Base-by-base conservation (phyloP, 2,113 vertebrate genomes). In the Xiphorhynchus elegans region DNA sequence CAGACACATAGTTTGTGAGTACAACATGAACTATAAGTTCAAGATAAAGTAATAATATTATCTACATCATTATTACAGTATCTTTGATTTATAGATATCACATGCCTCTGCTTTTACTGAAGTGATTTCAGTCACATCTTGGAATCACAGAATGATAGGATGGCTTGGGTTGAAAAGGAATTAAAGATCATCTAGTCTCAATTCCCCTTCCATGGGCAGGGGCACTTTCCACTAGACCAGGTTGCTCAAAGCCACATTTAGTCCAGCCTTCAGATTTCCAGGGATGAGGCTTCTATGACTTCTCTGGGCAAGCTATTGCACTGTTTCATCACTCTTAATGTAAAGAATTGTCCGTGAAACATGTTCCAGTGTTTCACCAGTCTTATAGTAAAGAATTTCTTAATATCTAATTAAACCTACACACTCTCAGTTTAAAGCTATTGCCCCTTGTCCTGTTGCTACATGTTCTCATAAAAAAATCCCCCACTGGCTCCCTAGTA, bases 201-300 rank as follows among this genome's bases (percentile, higher is more conserved):
- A 62, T 3, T 4, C 9, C 28, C 9, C 1, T 39, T 16, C 9
- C 13, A 20, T 1, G 2, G 9, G 29, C 35, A 62, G 35, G 28
- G 16, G 50, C 28, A 25, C 23, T 28, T 77, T 40, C 21, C 44
- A 40, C 58, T 33, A 50, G 16, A 33, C 12, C 10, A 40, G 12
- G 7, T 33, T 77, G 46, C 35, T 50, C 28, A 40, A 49, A 50
- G 49, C 6, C 35, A 17, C 17, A 62, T 50, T 21, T 23, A 77
- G 21, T 5, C 13, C 24, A 50, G 28, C 28, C 35, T 50, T 50
- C 46, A 50, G 35, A 40, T 29, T 40, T 40, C 12, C 21, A 63
- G 29, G 17, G 9, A 33, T 33, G 23, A 23, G 9, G 31, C 17
- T 50, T 15, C 21, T 20, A 33, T 50, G 46, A 20, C 37, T 50